A percentile compares a stretch with the other conserved stretches of the same genome.
Evolutionary conservation across 1,140 invertebrate genomes (phyloP).

Genomic region (Luehdorfia chinensis): DNA sequence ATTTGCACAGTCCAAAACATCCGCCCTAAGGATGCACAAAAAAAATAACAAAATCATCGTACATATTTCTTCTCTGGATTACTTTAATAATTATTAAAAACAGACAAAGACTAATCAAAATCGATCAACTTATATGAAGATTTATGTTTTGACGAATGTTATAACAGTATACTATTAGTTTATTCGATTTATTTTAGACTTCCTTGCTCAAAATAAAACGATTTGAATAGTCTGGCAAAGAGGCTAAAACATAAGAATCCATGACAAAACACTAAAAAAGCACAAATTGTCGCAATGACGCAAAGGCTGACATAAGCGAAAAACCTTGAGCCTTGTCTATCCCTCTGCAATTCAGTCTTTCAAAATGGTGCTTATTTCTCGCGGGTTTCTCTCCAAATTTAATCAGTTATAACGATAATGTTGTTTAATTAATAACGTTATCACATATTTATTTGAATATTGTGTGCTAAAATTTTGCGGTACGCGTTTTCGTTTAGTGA

Average conservation of each 20-base stretch:
- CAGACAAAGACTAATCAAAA: too few relatives aligned
- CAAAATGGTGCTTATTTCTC: conserved; percentile 71
- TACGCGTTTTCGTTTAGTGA: conserved; percentile 28
- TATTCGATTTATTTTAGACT: too few relatives aligned
- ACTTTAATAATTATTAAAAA: too few relatives aligned
- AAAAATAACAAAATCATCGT: too few relatives aligned
- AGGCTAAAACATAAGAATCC: conserved; percentile 6
- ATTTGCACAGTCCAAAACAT: too few relatives aligned
- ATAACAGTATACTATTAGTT: too few relatives aligned
- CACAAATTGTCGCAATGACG: conserved; percentile 61
- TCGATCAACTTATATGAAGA: too few relatives aligned
- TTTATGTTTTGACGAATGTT: too few relatives aligned
- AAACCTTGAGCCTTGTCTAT: conserved; percentile 68
- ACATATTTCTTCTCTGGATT: too few relatives aligned
- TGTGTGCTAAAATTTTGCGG: conserved; percentile 39
- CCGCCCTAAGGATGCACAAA: too few relatives aligned
- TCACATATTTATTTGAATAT: conserved; percentile 30
- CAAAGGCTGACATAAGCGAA: conserved; percentile 53
- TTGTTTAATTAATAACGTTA: conserved; percentile 36
- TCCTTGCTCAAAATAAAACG: too few relatives aligned
- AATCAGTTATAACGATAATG: conserved; percentile 56
- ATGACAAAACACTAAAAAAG: conserved; percentile 24
- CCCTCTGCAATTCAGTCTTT: conserved; percentile 62
- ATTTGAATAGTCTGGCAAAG: too few relatives aligned
- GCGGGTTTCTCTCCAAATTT: conserved; percentile 66